A percentile compares a stretch with the other conserved stretches of the same genome.
phyloP scores from a whole-genome alignment of 2,113 vertebrate species.

The Nyctibius bracteatus region DNA sequence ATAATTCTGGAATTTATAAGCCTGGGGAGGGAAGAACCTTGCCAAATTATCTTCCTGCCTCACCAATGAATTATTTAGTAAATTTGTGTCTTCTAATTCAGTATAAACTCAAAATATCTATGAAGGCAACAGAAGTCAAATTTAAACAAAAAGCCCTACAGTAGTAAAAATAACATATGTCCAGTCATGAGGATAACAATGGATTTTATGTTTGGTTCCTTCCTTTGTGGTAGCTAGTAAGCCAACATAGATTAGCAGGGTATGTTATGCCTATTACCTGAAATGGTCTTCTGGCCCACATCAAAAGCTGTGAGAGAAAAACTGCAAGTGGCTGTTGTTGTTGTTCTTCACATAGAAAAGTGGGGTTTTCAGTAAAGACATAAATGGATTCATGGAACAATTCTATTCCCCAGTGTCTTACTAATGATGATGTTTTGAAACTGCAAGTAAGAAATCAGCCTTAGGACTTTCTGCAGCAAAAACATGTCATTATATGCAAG shows the following conservation, averaged over 20 bases:
- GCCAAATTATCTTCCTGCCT: background rate
- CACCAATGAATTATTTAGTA: background rate
- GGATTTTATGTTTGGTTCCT: constrained; percentile 23
- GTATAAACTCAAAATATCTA: background rate
- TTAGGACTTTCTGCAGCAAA: constrained; percentile 41
- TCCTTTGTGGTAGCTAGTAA: background rate
- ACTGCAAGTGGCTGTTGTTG: background rate
- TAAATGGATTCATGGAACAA: constrained; percentile 3
- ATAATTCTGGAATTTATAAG: background rate
- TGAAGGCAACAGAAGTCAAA: background rate
- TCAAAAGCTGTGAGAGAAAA: constrained; percentile 14
- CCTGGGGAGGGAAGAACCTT: background rate
- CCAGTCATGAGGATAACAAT: background rate
- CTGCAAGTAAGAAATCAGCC: constrained; percentile 27
- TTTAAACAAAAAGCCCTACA: background rate
- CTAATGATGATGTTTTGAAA: constrained; percentile 53
- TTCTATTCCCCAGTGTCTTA: constrained; percentile 27
- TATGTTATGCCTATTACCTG: background rate
- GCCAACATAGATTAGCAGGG: background rate
- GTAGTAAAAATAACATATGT: background rate
- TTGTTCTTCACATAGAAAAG: background rate
- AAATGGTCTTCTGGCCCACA: constrained; percentile 8
- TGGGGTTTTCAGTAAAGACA: constrained; percentile 19
- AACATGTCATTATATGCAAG: constrained; percentile 61
- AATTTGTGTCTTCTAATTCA: constrained; percentile 18